Evolutionary conservation across 2,113 vertebrate species (phyloP).

Genomic region (Nothocercus nigrocapillus): DNA sequence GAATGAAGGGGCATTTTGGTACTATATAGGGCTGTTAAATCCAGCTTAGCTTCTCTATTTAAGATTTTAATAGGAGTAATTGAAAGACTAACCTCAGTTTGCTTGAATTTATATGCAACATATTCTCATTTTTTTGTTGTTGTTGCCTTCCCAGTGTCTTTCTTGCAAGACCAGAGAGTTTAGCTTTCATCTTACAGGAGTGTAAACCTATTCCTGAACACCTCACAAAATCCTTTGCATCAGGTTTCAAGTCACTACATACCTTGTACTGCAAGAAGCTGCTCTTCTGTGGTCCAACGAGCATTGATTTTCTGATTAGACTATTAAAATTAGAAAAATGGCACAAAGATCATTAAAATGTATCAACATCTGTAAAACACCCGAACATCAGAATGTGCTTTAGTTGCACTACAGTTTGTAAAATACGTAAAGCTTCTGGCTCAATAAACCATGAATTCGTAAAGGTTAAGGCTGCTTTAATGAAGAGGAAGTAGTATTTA

Average conservation of each 20-base stretch:
- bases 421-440: neutral
- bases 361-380: neutral
- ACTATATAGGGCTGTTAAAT: neutral
- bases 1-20: neutral
- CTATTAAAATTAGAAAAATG: conserved; percentile 84
- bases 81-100: neutral
- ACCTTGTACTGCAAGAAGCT: conserved; percentile 99
- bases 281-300: conserved; percentile 98
- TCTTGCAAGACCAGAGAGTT: neutral
- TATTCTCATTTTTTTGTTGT: neutral
- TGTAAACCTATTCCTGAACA: neutral
- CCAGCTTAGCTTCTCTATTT: neutral
- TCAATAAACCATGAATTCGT: neutral
- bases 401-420: neutral
- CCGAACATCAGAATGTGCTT: neutral
- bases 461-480: neutral
- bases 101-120: neutral
- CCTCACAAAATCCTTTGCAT: conserved; percentile 4
- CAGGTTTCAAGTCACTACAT: conserved; percentile 58
- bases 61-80: neutral
- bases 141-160: neutral
- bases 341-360: conserved; percentile 73
- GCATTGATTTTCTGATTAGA: conserved; percentile 98
- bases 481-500: neutral
- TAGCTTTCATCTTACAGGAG: neutral